Evolutionary conservation across 2,113 vertebrate species (phyloP), one percentile per base, ranked within the genome.

Genomic region (Hyperoodon ampullatus): DNA sequence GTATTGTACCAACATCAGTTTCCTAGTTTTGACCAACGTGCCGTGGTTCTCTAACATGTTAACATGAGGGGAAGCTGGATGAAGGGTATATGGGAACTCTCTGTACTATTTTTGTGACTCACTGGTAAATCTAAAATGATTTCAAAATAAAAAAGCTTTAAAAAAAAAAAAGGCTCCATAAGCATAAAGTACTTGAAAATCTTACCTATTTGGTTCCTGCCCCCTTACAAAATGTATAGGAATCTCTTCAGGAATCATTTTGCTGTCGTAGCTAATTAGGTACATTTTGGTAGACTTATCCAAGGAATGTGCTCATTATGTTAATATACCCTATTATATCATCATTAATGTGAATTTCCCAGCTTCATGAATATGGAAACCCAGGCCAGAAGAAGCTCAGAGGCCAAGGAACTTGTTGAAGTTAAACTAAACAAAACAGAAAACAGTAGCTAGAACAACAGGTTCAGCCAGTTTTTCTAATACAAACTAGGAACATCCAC

Each of bases 401-500:
- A 55, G 12, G 21, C 63, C 86, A 94, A 72, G 63, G 28, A 95
- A 39, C 44, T 88, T 84, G 58, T 80, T 50, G 24, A 90, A 95
- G n/a, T 88, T 70, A 95, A 93, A 71, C 35, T 86, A 97, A 96
- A 91, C 58, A 95, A 92, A 93, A 85, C 50, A 95, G 88, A 95
- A 90, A 95, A 93, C 87, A 95, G 65, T 82, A 83, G 84, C 80
- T 33, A 18, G 47, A 44, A 63, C 80, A 92, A 88, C 97, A 26
- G n/a, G 96, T 77, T 90, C 39, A 75, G 65, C 95, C 66, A 84
- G 93, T 95, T 92, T 65, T 61, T 42, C 93, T 82, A 80, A 96
- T 88, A 81, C 50, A 53, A 3, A 44, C 47, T 74, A 88, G 82
- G 84, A 65, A 55, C 23, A 92, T 87, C 18, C 88, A 87, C 60